A percentile compares a stretch with the other conserved stretches of the same genome.
Conservation (phyloP, 2,888 invertebrate species). For the Kuschelorhynchus macadamiae region DNA sequence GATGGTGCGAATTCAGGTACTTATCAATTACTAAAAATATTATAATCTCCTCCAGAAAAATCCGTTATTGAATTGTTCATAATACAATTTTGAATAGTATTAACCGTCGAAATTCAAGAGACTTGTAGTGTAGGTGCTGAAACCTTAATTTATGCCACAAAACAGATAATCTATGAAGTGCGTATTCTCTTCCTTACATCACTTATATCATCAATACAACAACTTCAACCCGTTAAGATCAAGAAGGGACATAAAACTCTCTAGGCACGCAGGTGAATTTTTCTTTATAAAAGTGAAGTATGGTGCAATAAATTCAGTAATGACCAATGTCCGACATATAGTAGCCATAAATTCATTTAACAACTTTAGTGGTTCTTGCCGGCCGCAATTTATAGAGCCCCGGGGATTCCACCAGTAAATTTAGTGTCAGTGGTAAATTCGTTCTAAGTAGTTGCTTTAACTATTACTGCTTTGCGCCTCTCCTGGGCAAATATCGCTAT, state of each 20-base stretch:
- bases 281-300: conserved; percentile 57
- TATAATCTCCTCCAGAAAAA: too few relatives aligned
- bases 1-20: too few relatives aligned
- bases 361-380: conserved; percentile 68
- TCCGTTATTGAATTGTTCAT: too few relatives aligned
- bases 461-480: conserved; percentile 49
- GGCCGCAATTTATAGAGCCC: conserved; percentile 67
- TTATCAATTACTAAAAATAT: too few relatives aligned
- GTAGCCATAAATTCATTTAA: conserved; percentile 70
- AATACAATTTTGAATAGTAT: too few relatives aligned
- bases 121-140: too few relatives aligned
- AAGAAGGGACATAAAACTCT: conserved; percentile 1
- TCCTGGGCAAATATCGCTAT: conserved; percentile 11
- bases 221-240: background rate
- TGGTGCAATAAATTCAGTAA: conserved; percentile 65
- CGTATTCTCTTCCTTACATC: too few relatives aligned
- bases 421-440: conserved; percentile 60
- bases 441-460: conserved; percentile 59
- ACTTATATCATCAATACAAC: too few relatives aligned
- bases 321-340: conserved; percentile 67
- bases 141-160: too few relatives aligned
- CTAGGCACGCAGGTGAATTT: conserved; percentile 39
- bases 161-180: too few relatives aligned
- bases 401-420: conserved; percentile 59
- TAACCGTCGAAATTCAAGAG: too few relatives aligned